Percentiles rank a stretch among this genome's conserved stretches.
These are phyloP conservation scores for Tuta absoluta DNA, from an alignment of 2,888 invertebrate genomes.

Conservation along the genomic window DNA sequence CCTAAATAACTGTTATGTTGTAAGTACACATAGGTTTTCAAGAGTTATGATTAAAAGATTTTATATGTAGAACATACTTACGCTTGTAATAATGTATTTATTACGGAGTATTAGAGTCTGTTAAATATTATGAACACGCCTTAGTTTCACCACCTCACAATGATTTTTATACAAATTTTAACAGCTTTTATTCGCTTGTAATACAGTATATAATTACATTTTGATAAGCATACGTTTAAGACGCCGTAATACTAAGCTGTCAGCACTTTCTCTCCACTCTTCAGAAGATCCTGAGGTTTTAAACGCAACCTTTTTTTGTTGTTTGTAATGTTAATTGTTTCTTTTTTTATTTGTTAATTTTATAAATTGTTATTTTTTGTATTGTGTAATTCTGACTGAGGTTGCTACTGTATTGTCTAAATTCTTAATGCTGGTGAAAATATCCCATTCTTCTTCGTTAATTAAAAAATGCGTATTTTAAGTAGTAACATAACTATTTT, in stretches of 20 bases:
- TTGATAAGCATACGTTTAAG: conserved; percentile 52
- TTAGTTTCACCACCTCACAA: conserved; percentile 45
- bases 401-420: conserved; percentile 18
- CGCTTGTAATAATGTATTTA: too few relatives aligned
- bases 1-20: too few relatives aligned
- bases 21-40: too few relatives aligned
- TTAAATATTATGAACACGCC: conserved; percentile 23
- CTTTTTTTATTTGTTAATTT: conserved; percentile 1
- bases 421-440: too few relatives aligned
- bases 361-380: not conserved
- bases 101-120: not conserved
- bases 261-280: conserved; percentile 54
- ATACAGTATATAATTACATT: conserved; percentile 57
- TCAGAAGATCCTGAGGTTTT: conserved; percentile 42
- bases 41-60: too few relatives aligned
- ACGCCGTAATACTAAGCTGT: conserved; percentile 60
- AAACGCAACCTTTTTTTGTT: conserved; percentile 40
- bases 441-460: too few relatives aligned
- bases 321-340: conserved; percentile 42
- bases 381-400: not conserved
- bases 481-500: too few relatives aligned
- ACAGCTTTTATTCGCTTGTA: conserved; percentile 49
- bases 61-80: too few relatives aligned
- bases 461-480: too few relatives aligned
- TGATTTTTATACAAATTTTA: conserved; percentile 52